Percentiles rank a stretch among this genome's conserved stretches.
Evolutionary conservation across 2,888 invertebrate genomes (phyloP).

Genomic region (Drosophila paramelanica): DNA sequence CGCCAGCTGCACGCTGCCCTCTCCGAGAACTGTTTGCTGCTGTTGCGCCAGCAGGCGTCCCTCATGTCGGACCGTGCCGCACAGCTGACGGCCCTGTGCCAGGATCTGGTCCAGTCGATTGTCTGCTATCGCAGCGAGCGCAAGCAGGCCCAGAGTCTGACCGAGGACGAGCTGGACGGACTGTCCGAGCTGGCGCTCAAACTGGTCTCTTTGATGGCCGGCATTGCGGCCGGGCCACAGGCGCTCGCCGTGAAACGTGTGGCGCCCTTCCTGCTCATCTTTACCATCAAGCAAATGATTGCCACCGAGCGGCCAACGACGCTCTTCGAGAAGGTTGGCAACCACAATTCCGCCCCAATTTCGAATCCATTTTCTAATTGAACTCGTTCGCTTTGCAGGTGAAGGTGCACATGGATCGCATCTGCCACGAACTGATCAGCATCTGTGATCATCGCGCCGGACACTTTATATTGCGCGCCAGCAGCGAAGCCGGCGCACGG

Average conservation of each 20-base stretch:
- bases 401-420: constrained; percentile 83
- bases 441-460: constrained; percentile 84
- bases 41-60: constrained; percentile 76
- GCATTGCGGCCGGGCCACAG: constrained; percentile 67
- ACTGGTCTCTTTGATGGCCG: constrained; percentile 80
- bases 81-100: constrained; percentile 81
- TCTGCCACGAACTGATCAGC: constrained; percentile 83
- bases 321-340: constrained; percentile 81
- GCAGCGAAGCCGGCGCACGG: constrained; percentile 83
- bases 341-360: no score
- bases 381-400: constrained; percentile 65
- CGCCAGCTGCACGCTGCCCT: constrained; percentile 67
- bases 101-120: constrained; percentile 82
- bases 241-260: constrained; percentile 82
- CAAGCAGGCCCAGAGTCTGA: constrained; percentile 72
- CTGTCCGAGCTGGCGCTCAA: constrained; percentile 80
- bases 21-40: constrained; percentile 68
- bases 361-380: neutral
- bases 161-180: constrained; percentile 76
- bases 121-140: constrained; percentile 83
- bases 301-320: constrained; percentile 83
- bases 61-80: constrained; percentile 82
- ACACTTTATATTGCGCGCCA: constrained; percentile 83
- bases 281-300: constrained; percentile 83
- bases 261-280: constrained; percentile 83